Percentiles rank a stretch among this genome's conserved stretches.
Conservation (phyloP, 1,140 invertebrate species). For the Drosophila lacteicornis region DNA sequence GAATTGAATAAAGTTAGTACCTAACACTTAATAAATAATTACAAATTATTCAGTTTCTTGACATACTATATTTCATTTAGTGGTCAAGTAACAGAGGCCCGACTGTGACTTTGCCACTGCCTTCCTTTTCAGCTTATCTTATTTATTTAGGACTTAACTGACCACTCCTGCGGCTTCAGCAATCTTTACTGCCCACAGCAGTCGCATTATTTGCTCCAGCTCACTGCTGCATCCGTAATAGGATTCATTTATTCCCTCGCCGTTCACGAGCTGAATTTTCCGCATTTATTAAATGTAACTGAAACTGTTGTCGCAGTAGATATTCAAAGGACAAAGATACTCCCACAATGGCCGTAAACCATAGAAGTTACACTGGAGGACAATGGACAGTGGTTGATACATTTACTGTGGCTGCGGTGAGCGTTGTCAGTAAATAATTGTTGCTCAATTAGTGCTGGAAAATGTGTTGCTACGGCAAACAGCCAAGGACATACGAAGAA, state of each 20-base stretch:
- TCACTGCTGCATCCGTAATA: constrained; percentile 20
- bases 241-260: constrained; percentile 23
- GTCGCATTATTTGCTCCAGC: constrained; percentile 21
- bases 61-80: no score
- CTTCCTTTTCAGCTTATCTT: neutral
- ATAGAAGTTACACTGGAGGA: constrained; percentile 19
- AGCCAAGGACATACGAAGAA: neutral
- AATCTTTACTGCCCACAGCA: constrained; percentile 37
- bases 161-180: constrained; percentile 25
- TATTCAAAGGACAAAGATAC: constrained; percentile 14
- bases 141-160: constrained; percentile 40
- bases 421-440: constrained; percentile 32
- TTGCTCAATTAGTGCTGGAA: constrained; percentile 21
- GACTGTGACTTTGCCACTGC: neutral
- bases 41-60: no score
- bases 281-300: constrained; percentile 34
- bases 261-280: neutral
- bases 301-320: constrained; percentile 24
- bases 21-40: no score
- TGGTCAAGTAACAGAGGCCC: neutral
- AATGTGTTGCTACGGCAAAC: constrained; percentile 9
- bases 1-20: no score
- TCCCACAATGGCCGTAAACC: constrained; percentile 20
- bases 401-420: constrained; percentile 21
- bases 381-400: constrained; percentile 22